phyloP scores from a whole-genome alignment of 2,888 invertebrate species.

The Mimachlamys varia region DNA sequence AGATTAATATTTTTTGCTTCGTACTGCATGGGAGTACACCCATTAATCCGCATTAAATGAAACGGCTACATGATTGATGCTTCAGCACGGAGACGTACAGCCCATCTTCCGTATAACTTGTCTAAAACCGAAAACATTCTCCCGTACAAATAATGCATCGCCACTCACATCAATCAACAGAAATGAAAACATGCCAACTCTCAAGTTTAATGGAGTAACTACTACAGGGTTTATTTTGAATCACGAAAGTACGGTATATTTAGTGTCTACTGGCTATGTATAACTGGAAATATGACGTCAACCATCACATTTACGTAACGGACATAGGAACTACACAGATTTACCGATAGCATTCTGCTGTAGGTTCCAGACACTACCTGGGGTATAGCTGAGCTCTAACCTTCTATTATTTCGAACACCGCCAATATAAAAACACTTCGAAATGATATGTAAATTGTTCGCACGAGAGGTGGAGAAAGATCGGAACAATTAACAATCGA shows the following conservation, averaged over 20 bases:
- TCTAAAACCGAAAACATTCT: not conserved
- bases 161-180: not conserved
- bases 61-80: not conserved
- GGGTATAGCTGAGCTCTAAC: too few relatives aligned
- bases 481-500: not conserved
- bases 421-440: too few relatives aligned
- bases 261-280: too few relatives aligned
- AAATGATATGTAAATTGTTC: not conserved
- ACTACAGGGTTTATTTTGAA: not conserved
- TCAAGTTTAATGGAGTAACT: not conserved
- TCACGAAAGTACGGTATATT: not conserved
- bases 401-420: not conserved
- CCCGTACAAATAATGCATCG: not conserved
- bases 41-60: constrained; percentile 16
- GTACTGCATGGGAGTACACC: not conserved
- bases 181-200: not conserved
- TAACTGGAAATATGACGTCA: not conserved
- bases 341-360: not conserved
- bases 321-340: not conserved
- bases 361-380: not conserved
- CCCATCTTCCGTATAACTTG: too few relatives aligned
- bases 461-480: not conserved
- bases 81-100: not conserved
- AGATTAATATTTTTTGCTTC: not conserved
- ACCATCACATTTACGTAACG: not conserved